These are phyloP conservation scores for Epizoanthus ramosus DNA, from an alignment of 92 coral and sea anemone genomes.

Conservation along the genomic window DNA sequence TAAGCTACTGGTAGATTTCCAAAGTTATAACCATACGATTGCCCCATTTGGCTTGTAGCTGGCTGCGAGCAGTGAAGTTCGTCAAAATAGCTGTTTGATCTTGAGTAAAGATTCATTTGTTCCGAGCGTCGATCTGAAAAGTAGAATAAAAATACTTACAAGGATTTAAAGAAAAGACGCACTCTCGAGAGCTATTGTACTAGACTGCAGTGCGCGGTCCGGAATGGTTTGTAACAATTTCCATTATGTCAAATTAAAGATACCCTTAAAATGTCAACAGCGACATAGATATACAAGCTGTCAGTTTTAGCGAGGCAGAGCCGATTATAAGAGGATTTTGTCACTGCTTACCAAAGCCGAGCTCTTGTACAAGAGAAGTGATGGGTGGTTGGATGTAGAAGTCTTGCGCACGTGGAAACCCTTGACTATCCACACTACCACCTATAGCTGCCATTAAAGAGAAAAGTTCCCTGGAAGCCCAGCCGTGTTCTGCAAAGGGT, in stretches of 20 bases:
- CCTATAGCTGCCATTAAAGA: conserved; percentile 26
- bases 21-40: conserved; percentile 68
- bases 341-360: conserved; percentile 35
- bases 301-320: conserved; percentile 13
- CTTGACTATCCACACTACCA: conserved; percentile 30
- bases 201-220: conserved; percentile 35
- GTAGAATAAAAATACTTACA: conserved; percentile 18
- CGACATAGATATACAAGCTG: background rate
- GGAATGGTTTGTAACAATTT: conserved; percentile 52
- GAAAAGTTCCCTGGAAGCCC: conserved; percentile 7
- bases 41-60: conserved; percentile 63
- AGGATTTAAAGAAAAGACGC: background rate
- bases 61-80: conserved; percentile 68
- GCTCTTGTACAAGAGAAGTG: conserved; percentile 35
- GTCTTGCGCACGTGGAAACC: conserved; percentile 30
- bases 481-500: conserved; percentile 7
- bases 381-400: conserved; percentile 36
- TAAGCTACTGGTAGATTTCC: conserved; percentile 63
- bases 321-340: conserved; percentile 20
- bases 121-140: conserved; percentile 81
- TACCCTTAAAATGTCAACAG: conserved; percentile 27
- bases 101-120: conserved; percentile 66
- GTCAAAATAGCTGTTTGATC: conserved; percentile 68
- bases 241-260: conserved; percentile 60
- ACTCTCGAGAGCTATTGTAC: background rate